A percentile compares a stretch with the other conserved stretches of the same genome.
phyloP scores from a whole-genome alignment of 2,888 invertebrate genomes.

The Drosophila mettleri region DNA sequence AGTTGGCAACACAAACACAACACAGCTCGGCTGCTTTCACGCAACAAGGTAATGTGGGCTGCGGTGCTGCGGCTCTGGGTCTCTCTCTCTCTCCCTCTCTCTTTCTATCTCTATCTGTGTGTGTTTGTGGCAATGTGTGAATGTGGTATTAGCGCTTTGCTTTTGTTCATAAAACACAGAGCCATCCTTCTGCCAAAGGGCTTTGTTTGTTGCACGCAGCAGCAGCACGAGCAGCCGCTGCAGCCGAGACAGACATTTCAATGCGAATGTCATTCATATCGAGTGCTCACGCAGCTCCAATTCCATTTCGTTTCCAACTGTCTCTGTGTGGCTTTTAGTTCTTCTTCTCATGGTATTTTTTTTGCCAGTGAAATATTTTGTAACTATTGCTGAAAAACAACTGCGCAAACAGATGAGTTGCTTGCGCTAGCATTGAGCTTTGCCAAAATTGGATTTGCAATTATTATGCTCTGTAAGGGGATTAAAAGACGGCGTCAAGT shows the following conservation, averaged over 20 bases:
- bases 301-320: not conserved
- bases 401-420: slow-evolving; percentile 10
- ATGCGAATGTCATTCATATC: slow-evolving; percentile 21
- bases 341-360: slow-evolving; percentile 12
- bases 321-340: slow-evolving; percentile 6
- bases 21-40: slow-evolving; percentile 11
- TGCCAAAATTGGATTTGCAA: slow-evolving; percentile 54
- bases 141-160: slow-evolving; percentile 42
- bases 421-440: slow-evolving; percentile 12
- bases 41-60: slow-evolving; percentile 37
- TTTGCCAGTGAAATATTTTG: slow-evolving; percentile 31
- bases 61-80: not conserved
- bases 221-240: not conserved
- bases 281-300: slow-evolving; percentile 21
- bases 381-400: slow-evolving; percentile 31
- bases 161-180: slow-evolving; percentile 59
- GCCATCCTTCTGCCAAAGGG: slow-evolving; percentile 41
- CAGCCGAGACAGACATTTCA: slow-evolving; percentile 14
- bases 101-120: not conserved
- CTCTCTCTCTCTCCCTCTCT: too few relatives aligned
- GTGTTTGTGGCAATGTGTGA: slow-evolving; percentile 14
- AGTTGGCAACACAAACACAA: slow-evolving; percentile 47
- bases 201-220: slow-evolving; percentile 28
- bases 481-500: not conserved
- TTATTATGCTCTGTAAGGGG: slow-evolving; percentile 22